Evolutionary conservation across 2,797 vertebrate species (phyloP), one percentile per base, ranked within the genome.

Genomic region (Apodemus agrarius): DNA sequence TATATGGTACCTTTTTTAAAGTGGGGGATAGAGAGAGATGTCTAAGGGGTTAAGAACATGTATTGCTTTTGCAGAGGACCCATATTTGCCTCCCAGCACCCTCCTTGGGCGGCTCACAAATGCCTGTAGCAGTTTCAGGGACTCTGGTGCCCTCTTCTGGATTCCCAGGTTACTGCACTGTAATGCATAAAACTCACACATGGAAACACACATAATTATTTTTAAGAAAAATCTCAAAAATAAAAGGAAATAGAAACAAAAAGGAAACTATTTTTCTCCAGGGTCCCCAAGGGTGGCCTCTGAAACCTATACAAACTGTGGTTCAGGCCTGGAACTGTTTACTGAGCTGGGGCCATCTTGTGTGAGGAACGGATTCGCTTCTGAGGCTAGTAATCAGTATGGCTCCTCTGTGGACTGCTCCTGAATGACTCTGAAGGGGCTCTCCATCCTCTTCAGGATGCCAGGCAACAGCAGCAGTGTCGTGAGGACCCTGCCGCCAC

Each of bases 341-440:
- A 5, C 12, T 4, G 46, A 72, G 24, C 69, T 75, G 29, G 69
- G 52, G 24, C 86, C 69, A 22, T 54, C 52, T 57, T 87, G 52
- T 13, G 17, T 59, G 29, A 43, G 31, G 34, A 52, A 54, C 2
- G 21, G 21, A 37, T 37, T 37, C 1, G 34, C 65, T 54, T 29
- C 65, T 54, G 34, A 72, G 4, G 85, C 63, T 9, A 65, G 31
- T 14, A 3, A 67, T 34, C 21, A 86, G 21, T 26, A 14, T 16
- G 65, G 65, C 11, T 17, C 72, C 67, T 40, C 69, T 22, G 52
- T 59, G 22, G 63, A 29, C 17, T 6, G 4, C 82, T 22, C 22
- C 0, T 7, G 49, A 24, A 29, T 26, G n/a, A 3, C 9, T 72
- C 11, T 17, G 76, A 26, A 19, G 11, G 1, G 17, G 12, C 7